These are phyloP conservation scores for Archilochus colubris DNA, from an alignment of 2,113 vertebrate genomes.

Conservation along the genomic window DNA sequence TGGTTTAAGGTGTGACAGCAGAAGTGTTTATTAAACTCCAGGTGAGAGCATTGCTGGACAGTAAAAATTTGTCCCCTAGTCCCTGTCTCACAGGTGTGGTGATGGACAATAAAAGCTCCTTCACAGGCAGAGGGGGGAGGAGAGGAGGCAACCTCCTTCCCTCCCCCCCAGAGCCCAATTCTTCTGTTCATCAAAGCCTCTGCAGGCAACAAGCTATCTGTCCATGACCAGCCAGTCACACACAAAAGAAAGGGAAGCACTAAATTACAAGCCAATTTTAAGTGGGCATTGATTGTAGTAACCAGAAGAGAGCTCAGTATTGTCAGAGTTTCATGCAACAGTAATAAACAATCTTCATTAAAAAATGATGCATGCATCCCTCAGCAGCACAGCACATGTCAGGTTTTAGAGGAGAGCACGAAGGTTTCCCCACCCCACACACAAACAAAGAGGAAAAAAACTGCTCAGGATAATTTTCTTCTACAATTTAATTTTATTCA, in stretches of 20 bases:
- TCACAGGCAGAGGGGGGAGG: neutral
- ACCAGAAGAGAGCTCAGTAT: slow-evolving; percentile 29
- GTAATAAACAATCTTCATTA: slow-evolving; percentile 39
- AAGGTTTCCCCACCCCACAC: neutral
- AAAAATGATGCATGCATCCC: neutral
- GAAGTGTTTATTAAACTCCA: slow-evolving; percentile 63
- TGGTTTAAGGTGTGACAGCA: slow-evolving; percentile 73
- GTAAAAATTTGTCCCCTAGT: neutral
- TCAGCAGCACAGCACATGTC: neutral
- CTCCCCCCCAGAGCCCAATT: neutral
- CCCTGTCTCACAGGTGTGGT: slow-evolving; percentile 27
- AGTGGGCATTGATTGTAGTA: slow-evolving; percentile 53
- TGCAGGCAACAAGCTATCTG: slow-evolving; percentile 11
- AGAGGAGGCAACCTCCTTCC: neutral
- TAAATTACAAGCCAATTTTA: slow-evolving; percentile 50
- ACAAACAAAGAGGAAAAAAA: neutral
- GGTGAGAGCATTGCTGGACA: slow-evolving; percentile 39
- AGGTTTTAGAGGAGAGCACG: neutral
- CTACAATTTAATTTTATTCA: neutral
- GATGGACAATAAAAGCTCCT: slow-evolving; percentile 19
- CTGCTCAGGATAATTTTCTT: neutral
- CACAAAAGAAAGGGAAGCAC: slow-evolving; percentile 39
- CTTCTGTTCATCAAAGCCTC: slow-evolving; percentile 18
- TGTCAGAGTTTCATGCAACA: slow-evolving; percentile 21
- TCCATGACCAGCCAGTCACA: neutral